Percentiles rank a stretch among this genome's conserved stretches.
Evolutionary conservation across 2,113 vertebrate genomes (phyloP).

Genomic region (Ivindomyrus marchei): DNA sequence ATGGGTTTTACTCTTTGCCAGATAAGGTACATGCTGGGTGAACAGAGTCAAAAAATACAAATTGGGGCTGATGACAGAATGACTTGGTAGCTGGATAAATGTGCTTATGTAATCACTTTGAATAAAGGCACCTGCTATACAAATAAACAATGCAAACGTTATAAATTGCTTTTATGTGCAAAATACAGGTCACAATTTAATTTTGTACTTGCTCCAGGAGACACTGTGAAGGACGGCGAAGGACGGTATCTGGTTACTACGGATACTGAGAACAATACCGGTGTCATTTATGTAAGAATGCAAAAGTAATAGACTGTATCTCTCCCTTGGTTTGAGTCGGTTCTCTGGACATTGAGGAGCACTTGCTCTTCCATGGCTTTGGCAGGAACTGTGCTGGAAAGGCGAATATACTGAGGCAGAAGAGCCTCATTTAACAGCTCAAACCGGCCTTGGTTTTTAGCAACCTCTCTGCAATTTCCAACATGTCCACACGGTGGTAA

Average conservation of each 20-base stretch:
- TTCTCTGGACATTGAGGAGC: neutral
- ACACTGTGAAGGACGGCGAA: neutral
- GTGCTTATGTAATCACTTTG: neutral
- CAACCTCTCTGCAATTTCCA: neutral
- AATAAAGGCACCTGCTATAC: neutral
- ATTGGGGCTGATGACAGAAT: neutral
- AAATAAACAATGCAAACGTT: neutral
- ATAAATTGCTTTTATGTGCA: neutral
- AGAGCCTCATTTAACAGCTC: neutral
- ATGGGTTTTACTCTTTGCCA: neutral
- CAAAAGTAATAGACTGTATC: neutral
- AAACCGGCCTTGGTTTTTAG: neutral
- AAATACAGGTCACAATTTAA: neutral
- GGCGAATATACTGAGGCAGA: neutral
- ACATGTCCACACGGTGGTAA: neutral
- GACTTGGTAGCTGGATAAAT: neutral
- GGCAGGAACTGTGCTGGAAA: neutral
- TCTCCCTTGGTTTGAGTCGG: neutral
- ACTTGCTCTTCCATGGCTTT: neutral
- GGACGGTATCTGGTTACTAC: neutral
- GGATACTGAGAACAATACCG: neutral
- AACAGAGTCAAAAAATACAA: too few species aligned
- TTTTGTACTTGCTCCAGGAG: neutral
- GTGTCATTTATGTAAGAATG: neutral
- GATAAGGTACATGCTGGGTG: neutral